Percentiles rank a stretch among this genome's conserved stretches.
These are phyloP conservation scores for Dendrolimus pini DNA, from an alignment of 2,888 invertebrate species.

Conservation along the genomic window DNA sequence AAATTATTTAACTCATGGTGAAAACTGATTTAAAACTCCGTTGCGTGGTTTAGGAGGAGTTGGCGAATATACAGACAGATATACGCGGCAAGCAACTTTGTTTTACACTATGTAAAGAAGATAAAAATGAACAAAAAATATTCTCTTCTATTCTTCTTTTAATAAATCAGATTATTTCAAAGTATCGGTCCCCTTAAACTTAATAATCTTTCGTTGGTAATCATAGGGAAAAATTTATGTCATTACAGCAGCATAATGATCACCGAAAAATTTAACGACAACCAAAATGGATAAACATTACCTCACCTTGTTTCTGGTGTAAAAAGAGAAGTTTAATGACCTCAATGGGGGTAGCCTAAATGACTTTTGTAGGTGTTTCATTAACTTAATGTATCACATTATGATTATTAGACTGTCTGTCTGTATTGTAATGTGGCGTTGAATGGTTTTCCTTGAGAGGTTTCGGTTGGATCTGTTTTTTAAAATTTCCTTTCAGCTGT, in stretches of 20 bases:
- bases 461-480: constrained; percentile 8
- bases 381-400: constrained; percentile 12
- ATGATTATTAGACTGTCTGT: constrained; percentile 4
- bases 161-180: too few species aligned
- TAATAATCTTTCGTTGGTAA: too few species aligned
- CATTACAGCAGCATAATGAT: constrained; percentile 13
- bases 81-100: too few species aligned
- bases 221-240: not conserved
- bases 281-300: constrained; percentile 18
- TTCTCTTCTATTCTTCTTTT: too few species aligned
- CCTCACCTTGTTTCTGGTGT: constrained; percentile 9
- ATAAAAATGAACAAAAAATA: too few species aligned
- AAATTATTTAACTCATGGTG: too few species aligned
- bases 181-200: too few species aligned
- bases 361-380: constrained; percentile 11
- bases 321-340: constrained; percentile 9
- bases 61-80: too few species aligned
- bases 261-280: constrained; percentile 12
- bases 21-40: too few species aligned
- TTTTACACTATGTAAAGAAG: too few species aligned
- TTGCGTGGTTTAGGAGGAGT: too few species aligned
- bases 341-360: constrained; percentile 9
- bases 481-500: too few species aligned
- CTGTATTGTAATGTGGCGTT: not conserved
- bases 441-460: not conserved